Conservation (phyloP, 2,113 vertebrate species). For the Gadus macrocephalus region DNA sequence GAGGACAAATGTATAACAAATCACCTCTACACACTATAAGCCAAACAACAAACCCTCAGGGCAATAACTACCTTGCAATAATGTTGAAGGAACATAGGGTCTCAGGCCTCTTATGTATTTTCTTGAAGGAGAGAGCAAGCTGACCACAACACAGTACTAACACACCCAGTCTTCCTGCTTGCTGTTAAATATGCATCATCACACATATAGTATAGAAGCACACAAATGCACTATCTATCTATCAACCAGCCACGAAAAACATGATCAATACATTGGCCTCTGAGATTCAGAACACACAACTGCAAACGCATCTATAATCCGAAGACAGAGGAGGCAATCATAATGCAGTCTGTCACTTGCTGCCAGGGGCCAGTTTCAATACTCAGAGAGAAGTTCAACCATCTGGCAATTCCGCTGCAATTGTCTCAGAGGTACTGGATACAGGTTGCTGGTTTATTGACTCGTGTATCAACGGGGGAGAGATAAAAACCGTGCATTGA, state of each 20-base stretch:
- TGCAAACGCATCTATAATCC: conserved; percentile 71
- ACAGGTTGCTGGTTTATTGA: conserved; percentile 37
- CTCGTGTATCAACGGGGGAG: conserved; percentile 19
- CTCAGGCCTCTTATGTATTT: conserved; percentile 33
- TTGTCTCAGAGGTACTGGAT: conserved; percentile 37
- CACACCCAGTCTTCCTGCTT: conserved; percentile 33
- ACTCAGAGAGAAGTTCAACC: conserved; percentile 46
- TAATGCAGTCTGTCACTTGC: conserved; percentile 66
- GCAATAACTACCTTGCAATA: conserved; percentile 26
- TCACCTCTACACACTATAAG: conserved; percentile 18
- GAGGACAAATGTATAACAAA: conserved; percentile 15
- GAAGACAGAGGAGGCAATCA: conserved; percentile 61
- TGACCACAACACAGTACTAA: conserved; percentile 49
- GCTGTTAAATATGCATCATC: conserved; percentile 71
- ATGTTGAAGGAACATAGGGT: conserved; percentile 42
- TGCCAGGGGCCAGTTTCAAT: conserved; percentile 42
- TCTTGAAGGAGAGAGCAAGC: conserved; percentile 28
- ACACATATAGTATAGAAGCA: conserved; percentile 70
- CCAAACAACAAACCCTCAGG: neutral
- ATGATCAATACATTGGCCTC: conserved; percentile 68
- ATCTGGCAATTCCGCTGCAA: conserved; percentile 54
- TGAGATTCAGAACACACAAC: conserved; percentile 59
- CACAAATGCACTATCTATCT: conserved; percentile 67
- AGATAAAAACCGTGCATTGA: conserved; percentile 33
- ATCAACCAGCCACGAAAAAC: conserved; percentile 64